Evolutionary conservation across 2,797 vertebrate genomes (phyloP), one percentile per base, ranked within the genome.

Genomic region (Sphenopsis melanotis): DNA sequence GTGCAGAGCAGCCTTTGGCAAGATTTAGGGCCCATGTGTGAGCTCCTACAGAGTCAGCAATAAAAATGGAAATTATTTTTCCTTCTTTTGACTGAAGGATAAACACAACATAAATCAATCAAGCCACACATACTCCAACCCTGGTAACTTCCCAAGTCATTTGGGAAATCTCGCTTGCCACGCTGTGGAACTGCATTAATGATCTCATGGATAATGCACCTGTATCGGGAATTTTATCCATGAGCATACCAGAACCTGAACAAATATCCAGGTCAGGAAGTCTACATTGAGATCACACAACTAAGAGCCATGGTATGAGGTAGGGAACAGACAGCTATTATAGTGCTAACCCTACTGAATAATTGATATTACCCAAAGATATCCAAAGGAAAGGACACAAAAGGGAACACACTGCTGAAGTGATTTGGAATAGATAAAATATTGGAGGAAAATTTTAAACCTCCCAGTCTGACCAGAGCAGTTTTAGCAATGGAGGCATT

Each of bases 1-100:
- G 24, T 55, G 44, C 78, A 79, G 44, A 90, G 77, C 47, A 56
- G 92, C 77, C 74, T 61, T 82, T 3, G 16, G 69, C 70, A 61
- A 78, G 77, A 90, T 74, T 88, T 59, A 94, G 56, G 81, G 55
- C 42, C 61, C 26, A 12, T 14, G 59, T 4, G 3, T 20, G 69
- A 93, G 52, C 63, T 84, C 66, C 81, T 60, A 87, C 65, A 42
- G 77, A 83, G 68, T 92, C 86, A 82, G 88, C 81, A 92, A 94
- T 92, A 92, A 90, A 93, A 95, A 94, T 94, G 94, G 86, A 96
- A 95, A 96, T 96, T 13, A 63, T 79, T 92, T 90, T 93, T 93
- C 60, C 74, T 81, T 90, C 80, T 86, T 94, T 86, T 93, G 91
- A 94, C 69, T 84, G 90, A 94, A 94, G 77, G 69, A 72, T n/a